Conservation (phyloP, 23 tunicate genomes). For the Oikopleura vanhoeffeni region DNA sequence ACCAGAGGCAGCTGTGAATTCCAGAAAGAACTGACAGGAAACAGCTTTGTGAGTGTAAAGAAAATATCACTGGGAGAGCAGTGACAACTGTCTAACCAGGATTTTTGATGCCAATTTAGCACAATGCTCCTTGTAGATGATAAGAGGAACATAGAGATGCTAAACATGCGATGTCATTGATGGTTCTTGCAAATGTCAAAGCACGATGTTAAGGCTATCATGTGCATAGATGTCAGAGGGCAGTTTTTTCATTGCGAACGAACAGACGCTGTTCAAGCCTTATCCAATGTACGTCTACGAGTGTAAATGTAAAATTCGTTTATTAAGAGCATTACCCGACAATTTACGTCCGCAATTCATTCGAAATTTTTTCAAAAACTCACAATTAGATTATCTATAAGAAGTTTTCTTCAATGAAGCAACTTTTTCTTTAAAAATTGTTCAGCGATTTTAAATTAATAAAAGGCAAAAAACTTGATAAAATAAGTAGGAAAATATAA, state of each 20-base stretch:
- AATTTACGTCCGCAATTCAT: too few relatives aligned
- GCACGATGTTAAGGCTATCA: conserved; percentile 59
- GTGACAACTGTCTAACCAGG: conserved; percentile 65
- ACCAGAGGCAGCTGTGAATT: conserved; percentile 36
- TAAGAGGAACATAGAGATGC: conserved; percentile 39
- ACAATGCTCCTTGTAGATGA: conserved; percentile 39
- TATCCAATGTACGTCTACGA: background rate
- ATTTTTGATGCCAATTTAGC: conserved; percentile 59
- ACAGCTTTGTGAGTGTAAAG: conserved; percentile 73
- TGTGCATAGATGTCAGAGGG: conserved; percentile 65
- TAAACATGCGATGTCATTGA: conserved; percentile 28
- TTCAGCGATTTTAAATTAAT: too few relatives aligned
- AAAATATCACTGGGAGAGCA: conserved; percentile 46
- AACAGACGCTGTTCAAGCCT: background rate
- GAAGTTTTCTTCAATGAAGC: too few relatives aligned
- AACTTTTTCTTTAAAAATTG: too few relatives aligned
- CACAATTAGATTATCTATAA: too few relatives aligned
- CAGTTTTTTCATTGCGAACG: background rate
- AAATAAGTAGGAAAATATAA: too few relatives aligned
- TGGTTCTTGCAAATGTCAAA: conserved; percentile 73
- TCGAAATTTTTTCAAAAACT: too few relatives aligned
- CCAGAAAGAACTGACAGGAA: conserved; percentile 33
- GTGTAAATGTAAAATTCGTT: too few relatives aligned
- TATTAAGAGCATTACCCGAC: too few relatives aligned
- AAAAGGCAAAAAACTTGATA: too few relatives aligned